Evolutionary conservation across 2,113 vertebrate species (phyloP).

Genomic region (Nannobrachium achirus): DNA sequence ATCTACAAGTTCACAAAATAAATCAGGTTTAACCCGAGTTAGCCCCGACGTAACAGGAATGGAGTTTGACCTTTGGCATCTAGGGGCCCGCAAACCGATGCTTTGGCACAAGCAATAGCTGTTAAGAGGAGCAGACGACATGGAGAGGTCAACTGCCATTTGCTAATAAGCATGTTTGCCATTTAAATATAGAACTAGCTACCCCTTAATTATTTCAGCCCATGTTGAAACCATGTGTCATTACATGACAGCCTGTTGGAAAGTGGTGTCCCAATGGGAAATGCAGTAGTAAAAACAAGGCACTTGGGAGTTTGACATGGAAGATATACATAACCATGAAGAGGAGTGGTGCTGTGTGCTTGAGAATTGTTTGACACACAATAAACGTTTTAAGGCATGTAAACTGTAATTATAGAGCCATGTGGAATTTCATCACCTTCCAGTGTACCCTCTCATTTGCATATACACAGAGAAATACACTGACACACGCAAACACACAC

Average conservation of each 20-base stretch:
- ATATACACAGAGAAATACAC: background rate
- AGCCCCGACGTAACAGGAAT: background rate
- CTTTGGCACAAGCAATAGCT: conserved; percentile 36
- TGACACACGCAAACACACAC: conserved; percentile 5
- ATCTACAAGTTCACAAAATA: too few species aligned
- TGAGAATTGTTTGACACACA: conserved; percentile 10
- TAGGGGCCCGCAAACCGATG: conserved; percentile 16
- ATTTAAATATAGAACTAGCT: conserved; percentile 70
- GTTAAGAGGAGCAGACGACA: conserved; percentile 19
- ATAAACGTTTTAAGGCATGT: conserved; percentile 7
- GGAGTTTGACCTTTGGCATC: conserved; percentile 31
- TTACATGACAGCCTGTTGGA: conserved; percentile 50
- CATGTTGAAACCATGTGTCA: conserved; percentile 57
- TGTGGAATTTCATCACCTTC: conserved; percentile 4
- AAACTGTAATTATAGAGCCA: conserved; percentile 18
- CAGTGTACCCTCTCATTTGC: background rate
- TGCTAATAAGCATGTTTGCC: conserved; percentile 74
- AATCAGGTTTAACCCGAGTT: too few species aligned
- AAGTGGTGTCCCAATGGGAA: conserved; percentile 40
- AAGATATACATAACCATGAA: conserved; percentile 15
- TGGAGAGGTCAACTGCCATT: conserved; percentile 59
- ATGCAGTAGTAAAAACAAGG: conserved; percentile 51
- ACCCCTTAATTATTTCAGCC: conserved; percentile 69
- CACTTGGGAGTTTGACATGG: conserved; percentile 37
- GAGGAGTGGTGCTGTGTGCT: conserved; percentile 12